Conservation (phyloP, 2,113 vertebrate genomes). For the Bufo bufo region DNA sequence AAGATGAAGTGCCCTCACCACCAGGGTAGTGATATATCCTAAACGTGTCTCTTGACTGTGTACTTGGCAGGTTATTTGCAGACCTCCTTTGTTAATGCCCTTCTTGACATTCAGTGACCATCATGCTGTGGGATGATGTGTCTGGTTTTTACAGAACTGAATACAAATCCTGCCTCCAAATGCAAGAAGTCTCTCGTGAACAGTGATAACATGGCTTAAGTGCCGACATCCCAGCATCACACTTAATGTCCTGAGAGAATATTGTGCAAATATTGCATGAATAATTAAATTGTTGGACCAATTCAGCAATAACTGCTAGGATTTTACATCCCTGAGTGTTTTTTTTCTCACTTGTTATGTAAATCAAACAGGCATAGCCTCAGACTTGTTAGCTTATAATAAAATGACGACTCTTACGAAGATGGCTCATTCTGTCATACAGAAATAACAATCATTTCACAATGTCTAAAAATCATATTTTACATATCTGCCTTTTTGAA, state of each 20-base stretch:
- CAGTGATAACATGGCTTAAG: slow-evolving; percentile 38
- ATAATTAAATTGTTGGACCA: slow-evolving; percentile 35
- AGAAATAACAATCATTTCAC: background rate
- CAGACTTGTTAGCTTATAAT: background rate
- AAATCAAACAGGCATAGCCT: background rate
- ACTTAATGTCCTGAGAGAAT: slow-evolving; percentile 35
- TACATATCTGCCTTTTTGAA: background rate
- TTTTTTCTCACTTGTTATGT: background rate
- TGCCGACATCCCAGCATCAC: slow-evolving; percentile 32
- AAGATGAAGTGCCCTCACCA: background rate
- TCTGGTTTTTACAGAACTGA: slow-evolving; percentile 4
- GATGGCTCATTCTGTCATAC: background rate
- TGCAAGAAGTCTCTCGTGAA: slow-evolving; percentile 36
- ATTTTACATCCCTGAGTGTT: slow-evolving; percentile 35
- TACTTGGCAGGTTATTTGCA: background rate
- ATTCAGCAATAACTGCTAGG: slow-evolving; percentile 22
- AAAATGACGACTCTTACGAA: background rate
- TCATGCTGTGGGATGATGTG: background rate
- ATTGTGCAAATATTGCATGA: slow-evolving; percentile 41
- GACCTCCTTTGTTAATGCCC: background rate
- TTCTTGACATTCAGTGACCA: slow-evolving; percentile 27
- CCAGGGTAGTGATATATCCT: background rate
- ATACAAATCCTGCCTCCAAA: slow-evolving; percentile 8
- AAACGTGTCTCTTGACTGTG: background rate
- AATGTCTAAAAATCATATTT: background rate